These are phyloP conservation scores for Patella vulgata DNA, from an alignment of 1,140 invertebrate species.

Conservation along the genomic window DNA sequence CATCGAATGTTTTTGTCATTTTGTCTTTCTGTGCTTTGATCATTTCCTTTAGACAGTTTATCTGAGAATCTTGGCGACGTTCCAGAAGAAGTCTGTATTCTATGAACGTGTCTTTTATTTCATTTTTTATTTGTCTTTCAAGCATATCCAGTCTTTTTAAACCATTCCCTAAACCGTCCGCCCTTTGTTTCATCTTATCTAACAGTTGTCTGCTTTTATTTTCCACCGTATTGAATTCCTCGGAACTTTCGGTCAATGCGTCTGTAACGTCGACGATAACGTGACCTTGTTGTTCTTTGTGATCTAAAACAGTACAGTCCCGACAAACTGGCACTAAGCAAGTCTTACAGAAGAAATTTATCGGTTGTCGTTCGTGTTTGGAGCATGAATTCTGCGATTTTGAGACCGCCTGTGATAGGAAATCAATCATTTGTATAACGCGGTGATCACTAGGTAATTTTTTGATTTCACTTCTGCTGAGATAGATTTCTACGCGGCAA, in stretches of 20 bases:
- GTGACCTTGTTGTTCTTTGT: conserved; percentile 58
- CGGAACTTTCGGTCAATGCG: conserved; percentile 47
- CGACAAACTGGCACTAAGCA: conserved; percentile 57
- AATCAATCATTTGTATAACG: conserved; percentile 62
- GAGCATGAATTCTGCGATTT: conserved; percentile 54
- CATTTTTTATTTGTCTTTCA: conserved; percentile 47
- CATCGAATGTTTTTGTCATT: conserved; percentile 51
- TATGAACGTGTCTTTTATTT: conserved; percentile 61
- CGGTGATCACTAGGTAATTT: conserved; percentile 57
- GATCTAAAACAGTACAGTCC: conserved; percentile 62
- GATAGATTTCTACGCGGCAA: conserved; percentile 56
- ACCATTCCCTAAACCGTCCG: conserved; percentile 51
- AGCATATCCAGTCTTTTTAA: conserved; percentile 58
- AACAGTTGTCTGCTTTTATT: conserved; percentile 47
- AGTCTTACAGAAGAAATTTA: conserved; percentile 62
- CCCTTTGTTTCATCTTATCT: conserved; percentile 49
- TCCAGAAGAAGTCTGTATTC: conserved; percentile 58
- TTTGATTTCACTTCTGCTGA: conserved; percentile 48
- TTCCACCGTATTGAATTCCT: conserved; percentile 49
- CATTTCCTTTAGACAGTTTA: conserved; percentile 42
- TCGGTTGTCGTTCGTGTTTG: conserved; percentile 58
- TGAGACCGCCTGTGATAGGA: conserved; percentile 45
- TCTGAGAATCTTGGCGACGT: conserved; percentile 52
- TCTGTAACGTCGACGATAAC: conserved; percentile 53
- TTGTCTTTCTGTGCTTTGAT: conserved; percentile 51